Percentiles rank a stretch among this genome's conserved stretches.
These are phyloP conservation scores for Colius striatus DNA, from an alignment of 2,113 vertebrate species.

Conservation along the genomic window DNA sequence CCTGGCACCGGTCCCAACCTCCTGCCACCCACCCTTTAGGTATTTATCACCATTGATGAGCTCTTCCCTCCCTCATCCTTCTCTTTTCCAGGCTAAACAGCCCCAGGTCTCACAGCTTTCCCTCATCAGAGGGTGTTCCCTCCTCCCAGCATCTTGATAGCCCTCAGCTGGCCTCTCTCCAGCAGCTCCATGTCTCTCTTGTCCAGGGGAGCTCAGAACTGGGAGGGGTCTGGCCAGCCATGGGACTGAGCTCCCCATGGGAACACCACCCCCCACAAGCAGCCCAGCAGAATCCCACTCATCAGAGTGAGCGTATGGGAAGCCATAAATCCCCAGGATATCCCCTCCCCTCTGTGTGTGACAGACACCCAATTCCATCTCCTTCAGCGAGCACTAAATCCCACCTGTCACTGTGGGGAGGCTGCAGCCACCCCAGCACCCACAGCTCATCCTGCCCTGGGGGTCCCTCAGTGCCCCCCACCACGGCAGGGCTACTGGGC, in stretches of 20 bases:
- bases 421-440: background rate
- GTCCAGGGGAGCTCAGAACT: too few species aligned
- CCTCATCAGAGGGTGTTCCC: too few species aligned
- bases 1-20: too few species aligned
- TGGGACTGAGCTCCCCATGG: fast-evolving
- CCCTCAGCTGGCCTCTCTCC: too few species aligned
- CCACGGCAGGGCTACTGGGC: background rate
- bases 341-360: constrained; percentile 54
- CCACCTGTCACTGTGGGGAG: background rate
- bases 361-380: constrained; percentile 79
- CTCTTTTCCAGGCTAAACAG: too few species aligned
- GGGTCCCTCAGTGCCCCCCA: background rate
- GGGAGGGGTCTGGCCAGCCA: background rate
- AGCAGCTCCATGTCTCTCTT: too few species aligned
- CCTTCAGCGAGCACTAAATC: constrained; percentile 74
- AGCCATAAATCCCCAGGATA: constrained; percentile 72
- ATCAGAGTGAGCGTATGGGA: fast-evolving
- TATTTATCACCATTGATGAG: too few species aligned
- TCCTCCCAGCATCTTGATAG: too few species aligned
- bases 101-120: too few species aligned
- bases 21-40: too few species aligned
- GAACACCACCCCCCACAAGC: fast-evolving
- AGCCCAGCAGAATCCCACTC: fast-evolving
- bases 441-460: fast-evolving
- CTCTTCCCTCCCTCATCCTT: too few species aligned